Evolutionary conservation across 2,797 vertebrate species (phyloP), one percentile per base, ranked within the genome.

Genomic region (Cuniculus paca): DNA sequence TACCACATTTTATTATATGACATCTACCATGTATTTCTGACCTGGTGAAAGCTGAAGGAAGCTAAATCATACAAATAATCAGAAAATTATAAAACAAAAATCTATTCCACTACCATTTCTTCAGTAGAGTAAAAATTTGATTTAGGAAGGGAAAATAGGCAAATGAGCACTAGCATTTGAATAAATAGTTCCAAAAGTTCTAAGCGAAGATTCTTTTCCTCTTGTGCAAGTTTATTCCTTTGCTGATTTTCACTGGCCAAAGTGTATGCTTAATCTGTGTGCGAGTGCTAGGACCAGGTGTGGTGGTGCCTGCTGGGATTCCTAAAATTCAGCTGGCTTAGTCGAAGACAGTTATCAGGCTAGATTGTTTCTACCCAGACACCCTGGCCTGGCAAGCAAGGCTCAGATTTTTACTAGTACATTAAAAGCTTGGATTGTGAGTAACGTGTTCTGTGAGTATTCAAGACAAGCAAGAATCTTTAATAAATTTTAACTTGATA

Each of bases 121-220:
- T 48, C 75, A 16, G 42, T 42, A 80, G 93, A 80, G 75, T 60
- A 77, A 95, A 87, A 70, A 11, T 56, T 61, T 84, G 26, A 31
- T 88, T 88, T 94, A 63, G 65, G 81, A 91, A 90, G 56, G 34
- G 48, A 79, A 88, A 92, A 68, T 39, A 81, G 48, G 63, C 39
- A 39, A 82, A 31, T 68, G 28, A 80, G 39, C 20, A 28, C n/a
- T 39, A 36, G 42, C 14, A 6, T 19, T 72, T n/a, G 26, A 83
- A 86, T 60, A 81, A 26, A 72, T 74, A 90, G 65, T 93, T 91
- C 52, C 6, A 42, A 72, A 93, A 48, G 65, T 52, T 78, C 31
- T 11, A 63, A 81, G 52, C 58, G 61, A 83, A 79, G 20, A 68
- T 79, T 68, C 61, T 13, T 7, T 17, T 7, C 42, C 70, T 65